A percentile compares a stretch with the other conserved stretches of the same genome.
These are phyloP conservation scores for Gari tellinella DNA, from an alignment of 2,888 invertebrate genomes.

Conservation along the genomic window DNA sequence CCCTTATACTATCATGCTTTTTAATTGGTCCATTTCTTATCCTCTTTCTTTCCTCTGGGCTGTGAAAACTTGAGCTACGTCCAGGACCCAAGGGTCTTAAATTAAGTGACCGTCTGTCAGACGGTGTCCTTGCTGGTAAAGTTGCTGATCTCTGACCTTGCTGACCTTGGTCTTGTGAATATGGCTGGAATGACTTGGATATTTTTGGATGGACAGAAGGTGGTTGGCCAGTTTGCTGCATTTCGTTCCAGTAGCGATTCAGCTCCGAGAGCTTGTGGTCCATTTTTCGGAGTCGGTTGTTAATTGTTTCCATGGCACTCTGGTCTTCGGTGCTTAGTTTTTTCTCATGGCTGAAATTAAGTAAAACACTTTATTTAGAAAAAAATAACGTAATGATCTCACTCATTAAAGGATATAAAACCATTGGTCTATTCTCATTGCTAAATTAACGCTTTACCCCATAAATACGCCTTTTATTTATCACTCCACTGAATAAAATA, in stretches of 20 bases:
- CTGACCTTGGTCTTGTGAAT: constrained; percentile 33
- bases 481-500: too few relatives aligned
- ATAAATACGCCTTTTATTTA: too few relatives aligned
- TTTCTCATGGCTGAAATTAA: constrained; percentile 66
- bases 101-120: constrained; percentile 41
- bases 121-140: constrained; percentile 43
- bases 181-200: constrained; percentile 43
- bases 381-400: too few relatives aligned
- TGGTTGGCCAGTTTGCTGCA: constrained; percentile 67
- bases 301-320: constrained; percentile 75
- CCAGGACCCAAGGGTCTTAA: constrained; percentile 29
- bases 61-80: constrained; percentile 41
- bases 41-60: constrained; percentile 17
- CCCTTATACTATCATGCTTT: constrained; percentile 41
- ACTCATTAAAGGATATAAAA: too few relatives aligned
- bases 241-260: constrained; percentile 77
- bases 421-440: too few relatives aligned
- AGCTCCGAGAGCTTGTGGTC: constrained; percentile 76
- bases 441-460: too few relatives aligned
- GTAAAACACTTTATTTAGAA: neutral
- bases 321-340: constrained; percentile 73
- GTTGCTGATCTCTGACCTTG: constrained; percentile 29
- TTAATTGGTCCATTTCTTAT: constrained; percentile 48
- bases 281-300: constrained; percentile 74
- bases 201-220: constrained; percentile 59